Base-by-base conservation (phyloP, 2,113 vertebrate species). In the Perognathus longimembris region DNA sequence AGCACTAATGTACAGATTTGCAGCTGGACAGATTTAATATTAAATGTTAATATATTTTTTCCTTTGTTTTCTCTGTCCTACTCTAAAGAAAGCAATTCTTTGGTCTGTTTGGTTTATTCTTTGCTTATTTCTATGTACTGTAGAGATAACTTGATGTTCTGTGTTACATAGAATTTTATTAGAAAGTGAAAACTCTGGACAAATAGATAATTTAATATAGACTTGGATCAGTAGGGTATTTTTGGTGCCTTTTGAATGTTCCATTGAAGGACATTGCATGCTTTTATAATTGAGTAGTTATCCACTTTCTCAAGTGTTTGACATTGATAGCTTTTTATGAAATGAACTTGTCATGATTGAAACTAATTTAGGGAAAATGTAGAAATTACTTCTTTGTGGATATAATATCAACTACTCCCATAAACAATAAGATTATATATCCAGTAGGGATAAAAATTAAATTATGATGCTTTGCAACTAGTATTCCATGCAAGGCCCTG, bases 361-460 rank as follows among this genome's bases (percentile, higher is more conserved):
- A 84, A 91, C 0, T 28, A 90, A 42, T 84, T 80, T 26, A 71
- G 28, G 12, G 45, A 45, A 93, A 73, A 83, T 88, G 20, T 38
- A 78, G 64, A 83, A 90, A 66, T 86, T 90, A 42, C 4, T 71
- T 7, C 30, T 94, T 95, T 87, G 61, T 63, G 92, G 73, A 82
- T 32, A 38, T 42, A 3, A 7, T 78, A 79, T 75, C 90, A 36
- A 87, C 38, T 84, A 30, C 40, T 92, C 63, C 26, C 4, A 0
- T 95, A 38, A 22, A 82, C 59, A 89, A 12, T 82, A 93, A 93
- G 95, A 75, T 90, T 81, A 92, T 75, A 73, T 71, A 50, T 8
- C 17, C n/a, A 92, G 59, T 78, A 95, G 94, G 87, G 93, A 90
- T 0, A 42, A 57, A 86, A 95, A 78, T 3, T 83, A 66, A 81